These are phyloP conservation scores for Sebastes steindachneri DNA, from an alignment of 2,797 vertebrate genomes.

Conservation along the genomic window DNA sequence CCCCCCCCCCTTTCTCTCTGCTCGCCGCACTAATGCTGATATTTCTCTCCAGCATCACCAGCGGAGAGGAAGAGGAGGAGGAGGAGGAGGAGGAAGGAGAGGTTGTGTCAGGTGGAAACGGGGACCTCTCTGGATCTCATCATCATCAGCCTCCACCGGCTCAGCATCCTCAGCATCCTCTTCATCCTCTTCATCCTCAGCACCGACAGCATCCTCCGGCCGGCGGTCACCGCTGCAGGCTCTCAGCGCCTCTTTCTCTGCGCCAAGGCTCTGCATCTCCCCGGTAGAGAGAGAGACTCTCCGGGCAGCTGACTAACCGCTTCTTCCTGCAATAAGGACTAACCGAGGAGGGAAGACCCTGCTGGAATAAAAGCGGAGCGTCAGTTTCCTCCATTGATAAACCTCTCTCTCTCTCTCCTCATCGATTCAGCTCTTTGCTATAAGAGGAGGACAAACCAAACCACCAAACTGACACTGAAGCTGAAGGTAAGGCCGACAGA, in stretches of 20 bases:
- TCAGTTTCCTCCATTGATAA: conserved; percentile 67
- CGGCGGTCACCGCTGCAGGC: conserved; percentile 48
- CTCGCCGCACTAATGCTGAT: conserved; percentile 76
- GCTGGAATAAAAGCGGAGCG: conserved; percentile 60
- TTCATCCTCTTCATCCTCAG: conserved; percentile 27
- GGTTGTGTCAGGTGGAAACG: conserved; percentile 78
- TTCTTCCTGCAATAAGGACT: conserved; percentile 24
- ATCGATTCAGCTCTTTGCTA: conserved; percentile 59
- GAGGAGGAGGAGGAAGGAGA: conserved; percentile 66
- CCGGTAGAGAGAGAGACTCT: not conserved
- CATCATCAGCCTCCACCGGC: conserved; percentile 60
- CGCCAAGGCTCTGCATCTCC: conserved; percentile 23
- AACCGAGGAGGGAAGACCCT: conserved; percentile 44
- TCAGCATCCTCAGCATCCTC: not conserved
- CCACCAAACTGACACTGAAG: conserved; percentile 45
- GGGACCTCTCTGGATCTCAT: conserved; percentile 70
- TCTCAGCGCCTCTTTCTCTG: conserved; percentile 22
- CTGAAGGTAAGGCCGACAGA: conserved; percentile 74
- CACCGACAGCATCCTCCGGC: conserved; percentile 55
- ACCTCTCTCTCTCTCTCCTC: conserved; percentile 30
- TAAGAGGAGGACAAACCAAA: conserved; percentile 47
- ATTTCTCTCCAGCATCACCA: conserved; percentile 77
- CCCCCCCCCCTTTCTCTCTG: not conserved
- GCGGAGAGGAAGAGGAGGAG: conserved; percentile 50
- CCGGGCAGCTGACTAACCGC: conserved; percentile 15